Evolutionary conservation across 1,140 invertebrate species (phyloP).

Genomic region (Lordiphosa mommai): DNA sequence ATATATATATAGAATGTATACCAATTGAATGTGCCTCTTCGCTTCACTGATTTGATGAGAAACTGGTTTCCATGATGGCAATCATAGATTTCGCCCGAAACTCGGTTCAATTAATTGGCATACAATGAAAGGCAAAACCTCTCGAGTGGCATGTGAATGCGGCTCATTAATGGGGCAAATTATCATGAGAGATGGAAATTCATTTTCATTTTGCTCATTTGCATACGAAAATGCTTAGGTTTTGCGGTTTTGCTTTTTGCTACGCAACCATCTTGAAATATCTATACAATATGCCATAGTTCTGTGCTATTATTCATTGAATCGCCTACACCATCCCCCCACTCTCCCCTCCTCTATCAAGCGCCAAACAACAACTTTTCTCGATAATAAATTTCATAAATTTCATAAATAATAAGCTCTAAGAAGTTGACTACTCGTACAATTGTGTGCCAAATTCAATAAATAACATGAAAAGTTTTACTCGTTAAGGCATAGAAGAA

Average conservation of each 20-base stretch:
- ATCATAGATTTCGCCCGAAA: constrained; percentile 39
- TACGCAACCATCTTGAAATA: constrained; percentile 36
- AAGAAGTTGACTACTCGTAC: constrained; percentile 31
- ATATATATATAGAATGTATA: neutral
- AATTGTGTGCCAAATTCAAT: constrained; percentile 44
- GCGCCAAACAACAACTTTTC: too few species aligned
- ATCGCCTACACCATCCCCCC: neutral
- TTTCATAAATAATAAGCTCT: constrained; percentile 1
- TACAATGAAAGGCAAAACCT: constrained; percentile 8
- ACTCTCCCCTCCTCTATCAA: too few species aligned
- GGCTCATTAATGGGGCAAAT: constrained; percentile 36
- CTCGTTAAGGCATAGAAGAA: neutral
- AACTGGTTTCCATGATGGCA: constrained; percentile 37
- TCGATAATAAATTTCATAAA: constrained; percentile 35
- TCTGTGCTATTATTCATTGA: neutral
- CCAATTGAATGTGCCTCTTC: neutral
- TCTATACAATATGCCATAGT: constrained; percentile 13
- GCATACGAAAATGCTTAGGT: constrained; percentile 22
- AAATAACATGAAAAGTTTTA: constrained; percentile 22
- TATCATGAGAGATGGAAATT: constrained; percentile 30
- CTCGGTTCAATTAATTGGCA: constrained; percentile 38
- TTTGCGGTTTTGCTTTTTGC: constrained; percentile 12
- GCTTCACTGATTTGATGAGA: constrained; percentile 7
- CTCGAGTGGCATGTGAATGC: constrained; percentile 7
- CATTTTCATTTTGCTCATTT: constrained; percentile 24